Evolutionary conservation across 1,140 invertebrate genomes (phyloP), one percentile per base, ranked within the genome.

Genomic region (Dreissena rostriformis): DNA sequence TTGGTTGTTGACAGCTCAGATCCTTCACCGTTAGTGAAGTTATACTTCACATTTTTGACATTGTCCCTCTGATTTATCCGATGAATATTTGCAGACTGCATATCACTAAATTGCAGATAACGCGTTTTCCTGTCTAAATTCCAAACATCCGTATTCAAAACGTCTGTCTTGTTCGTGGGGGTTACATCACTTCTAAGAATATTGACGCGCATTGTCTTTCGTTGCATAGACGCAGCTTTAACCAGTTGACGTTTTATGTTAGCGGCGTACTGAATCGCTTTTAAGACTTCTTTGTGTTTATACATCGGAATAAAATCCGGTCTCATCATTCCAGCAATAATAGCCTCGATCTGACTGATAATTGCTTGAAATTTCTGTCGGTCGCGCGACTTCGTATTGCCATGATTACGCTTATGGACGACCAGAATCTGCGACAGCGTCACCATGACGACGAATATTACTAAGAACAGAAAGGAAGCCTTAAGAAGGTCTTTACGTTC

Each of bases 401-500:
- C n/a, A 53, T 79, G 77, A 49, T 79, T 79, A 17, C 29, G 66
- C 29, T 52, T 49, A 61, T 79, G 77, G 57, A 79, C 77, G 17
- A 79, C 77, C 14, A 79, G 29, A 29, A 79, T 79, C 26, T 79
- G 77, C 12, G 77, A 79, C 24, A 79, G 39, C 28, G 77, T 79
- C 0, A 79, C 24, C 63, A 79, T 71, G 12, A 79, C 70, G 6
- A 70, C 67, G 17, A 79, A 52, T 53, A 79, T 79, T 14, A 79
- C 52, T 14, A 53, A 17, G 5, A 79, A 39, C 5, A 79, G 66
- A 71, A 68, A 79, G 19, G 57, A 55, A 24, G 77, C 55, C 29
- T 67, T n/a, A 57, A 79, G 39, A n/a, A 79, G 63, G 61, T 79
- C 77, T 26, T 70, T 70, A n/a, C 65, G 66, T 68, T 79, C 55